A percentile compares a stretch with the other conserved stretches of the same genome.
These are phyloP conservation scores for Tetranychus piercei DNA, from an alignment of 2,888 invertebrate genomes.

Conservation along the genomic window DNA sequence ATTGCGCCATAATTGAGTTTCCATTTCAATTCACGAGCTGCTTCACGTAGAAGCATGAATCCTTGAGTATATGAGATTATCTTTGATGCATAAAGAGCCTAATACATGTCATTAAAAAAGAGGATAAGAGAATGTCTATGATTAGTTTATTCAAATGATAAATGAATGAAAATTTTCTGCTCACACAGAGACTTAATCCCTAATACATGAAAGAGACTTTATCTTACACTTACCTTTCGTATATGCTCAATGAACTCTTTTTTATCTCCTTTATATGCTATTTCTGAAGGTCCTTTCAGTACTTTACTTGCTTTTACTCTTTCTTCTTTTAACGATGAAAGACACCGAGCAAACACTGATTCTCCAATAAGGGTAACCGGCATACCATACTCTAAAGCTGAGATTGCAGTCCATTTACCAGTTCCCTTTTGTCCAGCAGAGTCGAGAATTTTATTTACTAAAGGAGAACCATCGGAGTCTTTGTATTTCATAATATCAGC, in stretches of 20 bases:
- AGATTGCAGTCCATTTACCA: slow-evolving; percentile 97
- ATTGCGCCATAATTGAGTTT: slow-evolving; percentile 90
- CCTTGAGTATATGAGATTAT: slow-evolving; percentile 98
- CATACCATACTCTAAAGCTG: slow-evolving; percentile 82
- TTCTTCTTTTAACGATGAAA: slow-evolving; percentile 76
- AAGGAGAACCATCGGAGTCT: slow-evolving; percentile 55
- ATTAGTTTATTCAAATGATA: background rate
- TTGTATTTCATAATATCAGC: slow-evolving; percentile 78
- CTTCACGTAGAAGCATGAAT: slow-evolving; percentile 81
- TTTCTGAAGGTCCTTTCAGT: slow-evolving; percentile 47
- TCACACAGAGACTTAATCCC: too few relatives aligned
- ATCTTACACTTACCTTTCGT: slow-evolving; percentile 38
- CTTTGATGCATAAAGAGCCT: slow-evolving; percentile 90
- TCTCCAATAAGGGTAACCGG: slow-evolving; percentile 95
- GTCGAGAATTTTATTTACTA: slow-evolving; percentile 81
- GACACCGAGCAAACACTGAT: slow-evolving; percentile 86
- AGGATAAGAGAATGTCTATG: background rate
- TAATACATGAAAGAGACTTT: background rate
- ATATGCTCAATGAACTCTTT: slow-evolving; percentile 63
- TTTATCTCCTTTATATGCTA: slow-evolving; percentile 50
- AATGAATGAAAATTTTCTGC: too few relatives aligned
- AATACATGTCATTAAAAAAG: slow-evolving; percentile 21
- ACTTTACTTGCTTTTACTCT: slow-evolving; percentile 59
- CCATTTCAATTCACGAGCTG: slow-evolving; percentile 77
- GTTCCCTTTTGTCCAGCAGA: slow-evolving; percentile 92